These are phyloP conservation scores for Labeo rohita DNA, from an alignment of 2,113 vertebrate species.

Conservation along the genomic window DNA sequence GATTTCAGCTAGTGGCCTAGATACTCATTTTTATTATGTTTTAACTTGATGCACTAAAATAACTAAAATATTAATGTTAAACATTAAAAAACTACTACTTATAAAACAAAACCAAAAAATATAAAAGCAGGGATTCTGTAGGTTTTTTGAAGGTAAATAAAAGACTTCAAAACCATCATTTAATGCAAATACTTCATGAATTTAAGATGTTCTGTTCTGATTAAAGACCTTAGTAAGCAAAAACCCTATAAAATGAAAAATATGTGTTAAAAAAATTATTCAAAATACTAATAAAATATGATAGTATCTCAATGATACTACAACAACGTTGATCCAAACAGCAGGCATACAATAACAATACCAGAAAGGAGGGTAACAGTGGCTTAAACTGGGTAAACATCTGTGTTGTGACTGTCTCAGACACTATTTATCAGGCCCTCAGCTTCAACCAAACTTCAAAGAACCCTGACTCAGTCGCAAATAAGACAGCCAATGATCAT, in stretches of 20 bases:
- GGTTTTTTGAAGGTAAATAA: not conserved
- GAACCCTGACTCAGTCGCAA: not conserved
- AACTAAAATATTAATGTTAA: not conserved
- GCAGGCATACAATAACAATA: not conserved
- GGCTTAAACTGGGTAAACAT: constrained; percentile 52
- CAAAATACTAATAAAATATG: not conserved
- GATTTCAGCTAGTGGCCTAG: not conserved
- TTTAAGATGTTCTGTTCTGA: too few relatives aligned
- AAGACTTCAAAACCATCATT: too few relatives aligned
- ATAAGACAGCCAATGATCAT: constrained; percentile 3
- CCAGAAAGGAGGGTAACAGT: not conserved
- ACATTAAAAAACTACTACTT: not conserved
- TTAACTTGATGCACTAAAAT: not conserved
- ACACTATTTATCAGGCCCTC: constrained; percentile 40
- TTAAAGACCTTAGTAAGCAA: not conserved
- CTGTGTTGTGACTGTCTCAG: constrained; percentile 21
- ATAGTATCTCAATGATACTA: not conserved
- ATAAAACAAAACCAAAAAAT: not conserved
- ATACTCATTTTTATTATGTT: not conserved
- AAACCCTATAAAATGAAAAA: not conserved
- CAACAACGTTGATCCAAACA: not conserved
- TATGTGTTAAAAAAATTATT: too few relatives aligned
- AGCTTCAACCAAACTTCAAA: constrained; percentile 42
- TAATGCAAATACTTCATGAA: too few relatives aligned
- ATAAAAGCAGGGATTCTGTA: not conserved